phyloP scores from a whole-genome alignment of 2,888 invertebrate genomes.

The Drosophila sordidapex region DNA sequence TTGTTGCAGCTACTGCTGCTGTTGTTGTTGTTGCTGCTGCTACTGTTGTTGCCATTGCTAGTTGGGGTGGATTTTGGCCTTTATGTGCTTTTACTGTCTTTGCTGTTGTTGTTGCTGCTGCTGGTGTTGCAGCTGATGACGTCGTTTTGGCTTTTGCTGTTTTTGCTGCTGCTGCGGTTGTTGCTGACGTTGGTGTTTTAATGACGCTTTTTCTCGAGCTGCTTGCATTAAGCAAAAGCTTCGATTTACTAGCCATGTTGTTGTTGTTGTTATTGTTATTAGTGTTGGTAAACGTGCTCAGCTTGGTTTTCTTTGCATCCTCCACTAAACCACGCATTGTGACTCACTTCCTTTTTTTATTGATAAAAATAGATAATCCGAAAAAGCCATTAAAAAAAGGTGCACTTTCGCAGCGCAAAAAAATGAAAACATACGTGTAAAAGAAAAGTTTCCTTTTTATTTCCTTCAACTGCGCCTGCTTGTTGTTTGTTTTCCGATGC shows the following conservation, averaged over 20 bases:
- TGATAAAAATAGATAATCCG: constrained; percentile 61
- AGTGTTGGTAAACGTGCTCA: constrained; percentile 70
- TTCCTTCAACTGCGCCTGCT: constrained; percentile 7
- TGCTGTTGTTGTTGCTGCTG: constrained; percentile 39
- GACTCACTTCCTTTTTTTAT: constrained; percentile 25
- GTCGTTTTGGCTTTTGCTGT: constrained; percentile 56
- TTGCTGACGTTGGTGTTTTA: constrained; percentile 53
- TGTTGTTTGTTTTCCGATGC: not conserved
- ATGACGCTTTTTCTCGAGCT: constrained; percentile 56
- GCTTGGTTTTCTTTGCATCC: constrained; percentile 81
- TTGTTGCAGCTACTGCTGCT: constrained; percentile 30
- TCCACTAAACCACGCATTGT: constrained; percentile 83
- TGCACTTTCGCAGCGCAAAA: constrained; percentile 5
- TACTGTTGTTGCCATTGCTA: constrained; percentile 24
- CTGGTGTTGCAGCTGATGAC: constrained; percentile 46
- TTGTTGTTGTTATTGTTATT: constrained; percentile 55
- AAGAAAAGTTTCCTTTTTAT: constrained; percentile 51
- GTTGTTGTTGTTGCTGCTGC: constrained; percentile 36
- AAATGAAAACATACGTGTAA: constrained; percentile 40
- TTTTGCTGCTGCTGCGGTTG: constrained; percentile 47
- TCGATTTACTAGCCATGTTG: constrained; percentile 40
- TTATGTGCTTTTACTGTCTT: constrained; percentile 52
- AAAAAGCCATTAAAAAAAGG: constrained; percentile 21
- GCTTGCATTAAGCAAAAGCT: constrained; percentile 65
- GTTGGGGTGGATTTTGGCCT: constrained; percentile 70